These are phyloP conservation scores for Morpho achilles DNA, from an alignment of 2,888 invertebrate species.

Conservation along the genomic window DNA sequence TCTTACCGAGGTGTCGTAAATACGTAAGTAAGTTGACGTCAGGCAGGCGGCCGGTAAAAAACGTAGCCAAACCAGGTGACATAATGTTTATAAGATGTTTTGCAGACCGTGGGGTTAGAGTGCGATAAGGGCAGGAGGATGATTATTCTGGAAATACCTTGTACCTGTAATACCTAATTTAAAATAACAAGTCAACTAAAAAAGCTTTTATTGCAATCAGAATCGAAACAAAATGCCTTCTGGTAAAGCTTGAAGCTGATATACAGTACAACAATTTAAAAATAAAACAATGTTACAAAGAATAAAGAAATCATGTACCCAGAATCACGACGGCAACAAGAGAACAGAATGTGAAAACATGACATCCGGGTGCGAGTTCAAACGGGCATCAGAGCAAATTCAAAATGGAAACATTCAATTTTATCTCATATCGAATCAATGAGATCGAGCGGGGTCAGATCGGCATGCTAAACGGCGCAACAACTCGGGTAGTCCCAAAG, in stretches of 20 bases:
- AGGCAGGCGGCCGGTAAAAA: too few species aligned
- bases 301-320: slow-evolving; percentile 46
- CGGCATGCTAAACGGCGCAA: slow-evolving; percentile 64
- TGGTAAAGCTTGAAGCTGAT: not conserved
- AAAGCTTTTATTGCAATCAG: too few species aligned
- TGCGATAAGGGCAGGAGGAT: too few species aligned
- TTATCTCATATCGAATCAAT: slow-evolving; percentile 69
- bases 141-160: too few species aligned
- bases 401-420: slow-evolving; percentile 68
- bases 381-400: slow-evolving; percentile 57
- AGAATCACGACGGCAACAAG: slow-evolving; percentile 49
- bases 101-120: too few species aligned
- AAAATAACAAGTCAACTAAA: too few species aligned
- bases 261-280: slow-evolving; percentile 39
- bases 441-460: slow-evolving; percentile 64
- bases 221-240: not conserved
- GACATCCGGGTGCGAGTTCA: slow-evolving; percentile 74
- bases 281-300: slow-evolving; percentile 22
- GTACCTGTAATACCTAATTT: too few species aligned
- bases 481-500: slow-evolving; percentile 28
- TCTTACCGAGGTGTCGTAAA: too few species aligned
- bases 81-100: too few species aligned
- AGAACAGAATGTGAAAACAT: slow-evolving; percentile 64
- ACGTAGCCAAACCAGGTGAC: too few species aligned
- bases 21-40: too few species aligned